Percentiles rank a stretch among this genome's conserved stretches.
phyloP scores from a whole-genome alignment of 2,888 invertebrate species.

The Parelbella ahira region DNA sequence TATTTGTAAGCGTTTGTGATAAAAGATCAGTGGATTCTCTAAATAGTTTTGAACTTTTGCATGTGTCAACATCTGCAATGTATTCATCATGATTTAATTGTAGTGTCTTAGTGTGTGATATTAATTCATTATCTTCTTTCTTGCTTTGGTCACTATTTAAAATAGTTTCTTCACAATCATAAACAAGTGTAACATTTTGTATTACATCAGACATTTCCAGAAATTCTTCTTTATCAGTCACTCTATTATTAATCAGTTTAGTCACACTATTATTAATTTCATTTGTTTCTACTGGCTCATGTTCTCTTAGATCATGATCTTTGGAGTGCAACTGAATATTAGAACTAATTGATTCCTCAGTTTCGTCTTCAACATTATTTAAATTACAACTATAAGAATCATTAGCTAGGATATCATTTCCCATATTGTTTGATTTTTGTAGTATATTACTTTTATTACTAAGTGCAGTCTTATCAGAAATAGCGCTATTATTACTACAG shows the following conservation, averaged over 20 bases:
- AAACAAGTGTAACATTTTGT: no score
- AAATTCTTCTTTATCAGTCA: no score
- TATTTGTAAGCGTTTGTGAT: constrained; percentile 20
- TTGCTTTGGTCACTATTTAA: no score
- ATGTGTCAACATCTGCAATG: constrained; percentile 29
- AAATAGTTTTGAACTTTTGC: constrained; percentile 35
- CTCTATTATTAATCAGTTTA: no score
- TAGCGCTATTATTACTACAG: constrained; percentile 41
- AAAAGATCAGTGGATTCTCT: constrained; percentile 31
- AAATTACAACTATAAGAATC: constrained; percentile 5
- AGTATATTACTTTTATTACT: constrained; percentile 32
- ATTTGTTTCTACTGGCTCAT: no score
- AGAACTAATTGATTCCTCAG: neutral
- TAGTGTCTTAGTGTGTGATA: no score
- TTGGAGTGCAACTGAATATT: no score
- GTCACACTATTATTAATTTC: no score
- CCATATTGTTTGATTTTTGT: constrained; percentile 17
- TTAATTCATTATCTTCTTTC: no score
- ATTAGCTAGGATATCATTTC: constrained; percentile 20
- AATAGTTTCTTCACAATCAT: constrained; percentile 5
- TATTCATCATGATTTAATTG: no score
- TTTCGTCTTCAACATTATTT: constrained; percentile 6
- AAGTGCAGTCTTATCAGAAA: constrained; percentile 52
- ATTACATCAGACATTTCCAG: no score
- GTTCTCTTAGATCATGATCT: no score